Conservation (phyloP, 2,113 vertebrate species). For the Rhadina sibilatrix region DNA sequence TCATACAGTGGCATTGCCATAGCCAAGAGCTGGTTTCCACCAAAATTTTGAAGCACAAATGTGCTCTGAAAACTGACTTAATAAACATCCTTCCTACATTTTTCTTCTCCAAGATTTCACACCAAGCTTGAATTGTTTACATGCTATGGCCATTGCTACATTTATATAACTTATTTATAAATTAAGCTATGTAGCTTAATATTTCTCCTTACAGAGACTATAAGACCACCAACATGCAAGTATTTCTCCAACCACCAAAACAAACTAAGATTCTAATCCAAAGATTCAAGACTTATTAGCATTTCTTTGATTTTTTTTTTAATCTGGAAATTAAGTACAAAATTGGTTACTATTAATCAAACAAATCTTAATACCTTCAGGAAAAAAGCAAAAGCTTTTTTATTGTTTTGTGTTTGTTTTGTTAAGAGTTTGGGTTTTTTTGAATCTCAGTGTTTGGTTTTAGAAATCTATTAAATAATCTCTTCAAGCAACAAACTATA, state of each 20-base stretch:
- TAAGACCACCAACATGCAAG: neutral
- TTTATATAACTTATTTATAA: neutral
- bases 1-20: fast-evolving
- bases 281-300: neutral
- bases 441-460: neutral
- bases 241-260: neutral
- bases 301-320: neutral
- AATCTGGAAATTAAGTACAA: neutral
- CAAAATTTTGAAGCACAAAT: neutral
- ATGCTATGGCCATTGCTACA: neutral
- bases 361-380: neutral
- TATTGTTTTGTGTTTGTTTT: neutral
- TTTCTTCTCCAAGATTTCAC: neutral
- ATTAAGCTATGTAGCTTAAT: neutral
- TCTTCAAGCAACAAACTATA: neutral
- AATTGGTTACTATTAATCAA: neutral
- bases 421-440: neutral
- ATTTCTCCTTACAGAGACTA: neutral
- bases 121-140: neutral
- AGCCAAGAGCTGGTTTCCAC: neutral
- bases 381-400: neutral
- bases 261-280: neutral
- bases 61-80: neutral
- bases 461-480: neutral
- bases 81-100: neutral